Percentiles rank a stretch among this genome's conserved stretches.
These are phyloP conservation scores for Austrofundulus limnaeus DNA, from an alignment of 2,113 vertebrate species.

Conservation along the genomic window DNA sequence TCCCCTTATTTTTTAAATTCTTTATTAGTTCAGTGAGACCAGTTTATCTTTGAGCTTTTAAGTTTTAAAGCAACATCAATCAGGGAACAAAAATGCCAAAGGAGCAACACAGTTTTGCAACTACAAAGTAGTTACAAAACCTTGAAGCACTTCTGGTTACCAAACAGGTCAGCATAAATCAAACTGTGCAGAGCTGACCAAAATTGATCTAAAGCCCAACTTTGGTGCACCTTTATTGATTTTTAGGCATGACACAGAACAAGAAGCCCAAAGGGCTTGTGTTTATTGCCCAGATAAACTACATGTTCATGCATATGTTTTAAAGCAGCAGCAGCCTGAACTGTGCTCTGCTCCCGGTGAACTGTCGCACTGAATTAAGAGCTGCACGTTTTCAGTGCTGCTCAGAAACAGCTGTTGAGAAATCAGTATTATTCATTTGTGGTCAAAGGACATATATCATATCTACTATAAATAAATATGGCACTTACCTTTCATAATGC, in stretches of 20 bases:
- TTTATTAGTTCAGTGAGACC: too few species aligned
- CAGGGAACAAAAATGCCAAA: neutral
- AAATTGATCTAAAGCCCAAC: too few species aligned
- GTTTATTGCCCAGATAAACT: neutral
- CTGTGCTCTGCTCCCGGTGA: neutral
- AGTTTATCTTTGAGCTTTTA: too few species aligned
- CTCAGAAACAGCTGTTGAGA: neutral
- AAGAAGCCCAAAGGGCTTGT: neutral
- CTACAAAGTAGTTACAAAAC: neutral
- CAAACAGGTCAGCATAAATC: neutral
- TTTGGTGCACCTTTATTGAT: too few species aligned
- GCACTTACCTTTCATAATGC: constrained; percentile 74
- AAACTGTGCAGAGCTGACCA: too few species aligned
- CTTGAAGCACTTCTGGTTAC: neutral
- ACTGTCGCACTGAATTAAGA: neutral
- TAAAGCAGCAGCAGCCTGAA: neutral
- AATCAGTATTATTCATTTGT: neutral
- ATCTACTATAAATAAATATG: constrained; percentile 1
- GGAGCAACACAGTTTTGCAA: too few species aligned
- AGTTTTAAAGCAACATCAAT: neutral
- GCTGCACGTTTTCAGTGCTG: neutral
- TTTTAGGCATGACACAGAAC: neutral
- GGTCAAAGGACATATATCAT: neutral
- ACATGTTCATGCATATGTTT: neutral
- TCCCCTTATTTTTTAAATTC: too few species aligned